phyloP scores from a whole-genome alignment of 2,888 invertebrate species.

The Halocaridina rubra region DNA sequence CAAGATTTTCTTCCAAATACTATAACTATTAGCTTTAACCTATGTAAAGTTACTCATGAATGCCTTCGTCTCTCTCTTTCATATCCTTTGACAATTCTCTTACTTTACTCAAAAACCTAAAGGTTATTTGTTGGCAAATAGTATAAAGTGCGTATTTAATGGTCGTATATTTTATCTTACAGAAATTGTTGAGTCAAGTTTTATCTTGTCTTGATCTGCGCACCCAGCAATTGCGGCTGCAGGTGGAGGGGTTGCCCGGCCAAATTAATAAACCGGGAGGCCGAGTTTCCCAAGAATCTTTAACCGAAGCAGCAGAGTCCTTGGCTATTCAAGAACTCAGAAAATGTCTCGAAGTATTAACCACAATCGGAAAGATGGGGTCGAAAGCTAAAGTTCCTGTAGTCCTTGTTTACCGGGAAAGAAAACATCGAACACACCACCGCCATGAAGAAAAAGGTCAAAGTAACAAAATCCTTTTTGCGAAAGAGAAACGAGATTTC shows the following conservation, averaged over 20 bases:
- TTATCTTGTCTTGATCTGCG: constrained; percentile 49
- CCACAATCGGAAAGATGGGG: constrained; percentile 46
- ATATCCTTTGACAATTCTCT: too few species aligned
- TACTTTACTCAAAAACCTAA: too few species aligned
- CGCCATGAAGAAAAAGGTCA: constrained; percentile 62
- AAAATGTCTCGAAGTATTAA: constrained; percentile 27
- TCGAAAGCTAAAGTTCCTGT: constrained; percentile 53
- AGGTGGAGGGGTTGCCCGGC: not conserved
- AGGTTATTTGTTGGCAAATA: too few species aligned
- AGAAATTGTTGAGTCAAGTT: constrained; percentile 58
- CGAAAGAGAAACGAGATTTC: constrained; percentile 61
- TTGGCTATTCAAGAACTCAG: constrained; percentile 18
- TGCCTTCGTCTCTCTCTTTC: too few species aligned
- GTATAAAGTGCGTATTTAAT: too few species aligned
- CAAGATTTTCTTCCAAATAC: too few species aligned
- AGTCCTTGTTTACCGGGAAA: constrained; percentile 56
- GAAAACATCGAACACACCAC: constrained; percentile 56
- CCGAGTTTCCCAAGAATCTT: not conserved
- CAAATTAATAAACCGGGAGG: not conserved
- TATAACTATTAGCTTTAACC: too few species aligned
- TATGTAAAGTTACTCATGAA: too few species aligned
- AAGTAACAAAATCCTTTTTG: constrained; percentile 58
- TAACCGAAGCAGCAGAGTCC: not conserved
- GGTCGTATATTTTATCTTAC: too few species aligned
- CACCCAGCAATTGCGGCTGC: constrained; percentile 25